phyloP scores from a whole-genome alignment of 2,113 vertebrate genomes.

The Vidua chalybeata region DNA sequence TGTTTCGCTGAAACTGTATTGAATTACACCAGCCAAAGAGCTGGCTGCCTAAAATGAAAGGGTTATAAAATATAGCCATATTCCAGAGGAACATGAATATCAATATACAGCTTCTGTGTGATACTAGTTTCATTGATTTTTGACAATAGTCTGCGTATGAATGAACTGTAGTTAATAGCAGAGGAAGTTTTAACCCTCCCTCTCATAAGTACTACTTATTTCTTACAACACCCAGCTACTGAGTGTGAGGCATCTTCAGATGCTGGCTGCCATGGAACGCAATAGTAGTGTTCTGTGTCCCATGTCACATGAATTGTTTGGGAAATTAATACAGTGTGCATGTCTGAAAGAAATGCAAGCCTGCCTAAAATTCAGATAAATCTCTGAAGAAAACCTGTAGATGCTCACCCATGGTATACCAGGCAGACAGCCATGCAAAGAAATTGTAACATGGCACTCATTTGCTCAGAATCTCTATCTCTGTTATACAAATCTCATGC shows the following conservation, averaged over 20 bases:
- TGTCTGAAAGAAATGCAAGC: neutral
- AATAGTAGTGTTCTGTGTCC: neutral
- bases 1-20: neutral
- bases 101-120: neutral
- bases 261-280: neutral
- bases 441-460: neutral
- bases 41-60: neutral
- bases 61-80: neutral
- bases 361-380: neutral
- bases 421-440: neutral
- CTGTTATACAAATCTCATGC: neutral
- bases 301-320: neutral
- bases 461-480: neutral
- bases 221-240: neutral
- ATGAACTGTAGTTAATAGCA: constrained; percentile 9
- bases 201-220: neutral
- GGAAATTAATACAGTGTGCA: neutral
- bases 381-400: neutral
- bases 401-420: neutral
- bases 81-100: constrained; percentile 11
- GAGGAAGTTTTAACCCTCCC: neutral
- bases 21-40: neutral
- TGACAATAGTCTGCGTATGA: neutral
- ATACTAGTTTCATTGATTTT: constrained; percentile 39
- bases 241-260: neutral